A percentile compares a stretch with the other conserved stretches of the same genome.
These are phyloP conservation scores for Ennomos erosarius DNA, from an alignment of 2,888 invertebrate genomes.

Conservation along the genomic window DNA sequence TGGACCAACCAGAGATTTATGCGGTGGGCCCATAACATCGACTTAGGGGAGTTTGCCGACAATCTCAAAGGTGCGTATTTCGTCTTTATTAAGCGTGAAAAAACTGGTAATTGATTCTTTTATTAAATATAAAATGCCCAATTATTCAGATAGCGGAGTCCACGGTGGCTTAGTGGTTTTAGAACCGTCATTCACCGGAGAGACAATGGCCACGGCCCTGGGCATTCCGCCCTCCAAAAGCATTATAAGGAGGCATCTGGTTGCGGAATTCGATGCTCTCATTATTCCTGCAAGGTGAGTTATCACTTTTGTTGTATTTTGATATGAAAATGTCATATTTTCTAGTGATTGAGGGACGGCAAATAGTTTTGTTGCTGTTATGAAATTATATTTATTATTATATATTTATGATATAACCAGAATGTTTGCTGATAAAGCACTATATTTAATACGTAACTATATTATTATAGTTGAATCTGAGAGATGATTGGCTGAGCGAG, in stretches of 20 bases:
- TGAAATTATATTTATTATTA: slow-evolving; percentile 21
- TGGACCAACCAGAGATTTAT: slow-evolving; percentile 98
- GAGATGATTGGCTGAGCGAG: slow-evolving; percentile 15
- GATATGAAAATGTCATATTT: slow-evolving; percentile 57
- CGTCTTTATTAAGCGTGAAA: slow-evolving; percentile 15
- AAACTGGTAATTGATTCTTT: slow-evolving; percentile 18
- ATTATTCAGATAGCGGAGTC: slow-evolving; percentile 93
- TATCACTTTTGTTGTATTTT: slow-evolving; percentile 1
- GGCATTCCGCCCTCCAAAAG: slow-evolving; percentile 97
- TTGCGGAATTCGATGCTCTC: slow-evolving; percentile 95
- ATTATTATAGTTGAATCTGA: slow-evolving; percentile 19
- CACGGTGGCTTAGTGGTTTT: slow-evolving; percentile 97
- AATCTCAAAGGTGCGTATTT: slow-evolving; percentile 91
- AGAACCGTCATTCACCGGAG: slow-evolving; percentile 97
- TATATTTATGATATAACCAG: neutral
- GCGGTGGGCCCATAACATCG: slow-evolving; percentile 97
- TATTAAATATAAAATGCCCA: neutral
- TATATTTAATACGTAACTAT: neutral
- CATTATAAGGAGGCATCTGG: slow-evolving; percentile 95
- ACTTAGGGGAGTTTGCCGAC: slow-evolving; percentile 96
- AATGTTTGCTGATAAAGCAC: slow-evolving; percentile 32
- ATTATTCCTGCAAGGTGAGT: slow-evolving; percentile 95
- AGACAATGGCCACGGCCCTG: slow-evolving; percentile 96
- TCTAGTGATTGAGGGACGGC: slow-evolving; percentile 33
- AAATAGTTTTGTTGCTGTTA: slow-evolving; percentile 29